Conservation (phyloP, 2,113 vertebrate genomes). For the Sinocyclocheilus grahami region DNA sequence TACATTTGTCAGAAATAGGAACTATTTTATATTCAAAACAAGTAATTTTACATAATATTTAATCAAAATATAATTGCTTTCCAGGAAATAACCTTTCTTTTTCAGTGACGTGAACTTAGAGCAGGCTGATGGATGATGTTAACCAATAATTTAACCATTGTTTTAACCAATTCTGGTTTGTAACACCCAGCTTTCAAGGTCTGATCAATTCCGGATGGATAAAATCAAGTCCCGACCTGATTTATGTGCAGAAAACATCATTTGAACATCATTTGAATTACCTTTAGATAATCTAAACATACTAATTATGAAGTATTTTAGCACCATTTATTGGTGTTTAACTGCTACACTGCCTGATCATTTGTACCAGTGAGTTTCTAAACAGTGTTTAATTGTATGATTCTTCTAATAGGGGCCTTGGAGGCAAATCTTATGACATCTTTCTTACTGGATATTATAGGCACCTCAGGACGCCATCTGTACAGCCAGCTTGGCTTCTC, state of each 20-base stretch:
- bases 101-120: background rate
- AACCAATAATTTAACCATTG: background rate
- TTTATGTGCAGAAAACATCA: background rate
- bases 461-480: constrained; percentile 68
- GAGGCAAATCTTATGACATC: constrained; percentile 53
- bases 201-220: background rate
- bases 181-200: background rate
- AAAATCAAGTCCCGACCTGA: background rate
- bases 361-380: constrained; percentile 19
- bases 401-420: constrained; percentile 53
- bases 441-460: constrained; percentile 54
- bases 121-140: background rate
- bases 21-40: too few species aligned
- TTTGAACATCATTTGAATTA: constrained; percentile 23
- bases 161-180: background rate
- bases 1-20: too few species aligned
- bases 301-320: background rate
- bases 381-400: constrained; percentile 51
- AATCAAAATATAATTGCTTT: background rate
- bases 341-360: constrained; percentile 21
- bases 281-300: background rate
- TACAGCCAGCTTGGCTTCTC: constrained; percentile 68
- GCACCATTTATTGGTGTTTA: constrained; percentile 44
- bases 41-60: too few species aligned
- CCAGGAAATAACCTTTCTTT: background rate